Evolutionary conservation across 2,797 vertebrate genomes (phyloP).

Genomic region (Liparis tanakae): DNA sequence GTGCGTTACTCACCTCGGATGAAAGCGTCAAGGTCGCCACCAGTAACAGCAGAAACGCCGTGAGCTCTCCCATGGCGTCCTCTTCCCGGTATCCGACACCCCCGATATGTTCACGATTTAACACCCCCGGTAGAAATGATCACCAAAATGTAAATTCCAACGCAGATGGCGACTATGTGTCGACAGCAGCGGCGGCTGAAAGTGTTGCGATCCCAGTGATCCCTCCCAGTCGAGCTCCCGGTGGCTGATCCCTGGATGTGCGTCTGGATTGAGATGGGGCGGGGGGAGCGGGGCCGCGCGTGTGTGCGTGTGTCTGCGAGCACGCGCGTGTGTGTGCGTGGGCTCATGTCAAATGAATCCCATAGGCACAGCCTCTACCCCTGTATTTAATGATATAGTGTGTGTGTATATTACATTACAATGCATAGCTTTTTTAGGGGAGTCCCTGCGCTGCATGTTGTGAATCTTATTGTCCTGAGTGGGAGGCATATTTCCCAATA

Average conservation of each 20-base stretch:
- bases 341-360: neutral
- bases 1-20: slow-evolving; percentile 79
- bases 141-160: neutral
- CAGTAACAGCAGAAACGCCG: slow-evolving; percentile 79
- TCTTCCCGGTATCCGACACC: slow-evolving; percentile 52
- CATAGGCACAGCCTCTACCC: neutral
- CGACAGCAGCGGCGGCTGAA: slow-evolving; percentile 15
- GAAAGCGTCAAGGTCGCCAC: slow-evolving; percentile 83
- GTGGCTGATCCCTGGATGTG: slow-evolving; percentile 26
- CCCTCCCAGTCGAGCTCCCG: slow-evolving; percentile 51
- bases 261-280: slow-evolving; percentile 36
- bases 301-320: neutral
- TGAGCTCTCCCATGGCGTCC: slow-evolving; percentile 76
- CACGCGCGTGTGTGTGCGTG: neutral
- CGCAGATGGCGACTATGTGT: neutral
- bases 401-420: too few species aligned
- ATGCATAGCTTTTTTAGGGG: too few species aligned
- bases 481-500: neutral
- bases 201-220: slow-evolving; percentile 36
- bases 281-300: slow-evolving; percentile 13
- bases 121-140: neutral
- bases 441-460: neutral
- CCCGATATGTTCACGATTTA: slow-evolving; percentile 38
- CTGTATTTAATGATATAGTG: neutral
- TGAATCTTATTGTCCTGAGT: neutral